phyloP scores from a whole-genome alignment of 2,797 vertebrate genomes.

The Gadopsis bispinosus region DNA sequence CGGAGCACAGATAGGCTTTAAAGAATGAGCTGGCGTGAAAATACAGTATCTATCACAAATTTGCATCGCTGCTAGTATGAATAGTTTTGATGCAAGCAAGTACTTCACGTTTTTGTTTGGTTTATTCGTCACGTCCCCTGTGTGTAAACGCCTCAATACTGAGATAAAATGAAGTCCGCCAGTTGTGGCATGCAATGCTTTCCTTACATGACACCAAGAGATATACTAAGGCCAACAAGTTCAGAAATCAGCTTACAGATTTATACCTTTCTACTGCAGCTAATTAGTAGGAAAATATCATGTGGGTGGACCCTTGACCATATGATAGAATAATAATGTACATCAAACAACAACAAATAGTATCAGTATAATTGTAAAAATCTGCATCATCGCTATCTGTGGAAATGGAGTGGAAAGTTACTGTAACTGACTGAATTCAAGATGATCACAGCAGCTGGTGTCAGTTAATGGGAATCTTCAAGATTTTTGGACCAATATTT shows the following conservation, averaged over 20 bases:
- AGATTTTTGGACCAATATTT: neutral
- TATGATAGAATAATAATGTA: neutral
- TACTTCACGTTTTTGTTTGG: too few species aligned
- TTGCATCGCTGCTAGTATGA: too few species aligned
- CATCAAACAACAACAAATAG: neutral
- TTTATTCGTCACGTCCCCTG: too few species aligned
- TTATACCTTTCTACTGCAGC: neutral
- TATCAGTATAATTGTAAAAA: neutral
- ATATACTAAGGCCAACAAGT: neutral
- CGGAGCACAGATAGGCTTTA: too few species aligned
- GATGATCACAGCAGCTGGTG: constrained; percentile 14
- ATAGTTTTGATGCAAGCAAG: too few species aligned
- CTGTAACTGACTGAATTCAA: neutral
- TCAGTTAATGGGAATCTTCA: neutral
- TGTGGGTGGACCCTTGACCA: neutral
- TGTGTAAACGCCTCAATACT: neutral
- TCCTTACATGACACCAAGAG: neutral
- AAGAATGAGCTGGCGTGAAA: too few species aligned
- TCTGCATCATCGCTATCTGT: neutral
- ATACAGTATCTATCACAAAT: too few species aligned
- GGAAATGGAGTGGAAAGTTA: neutral
- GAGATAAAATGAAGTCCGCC: neutral
- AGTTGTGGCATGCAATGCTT: constrained; percentile 6
- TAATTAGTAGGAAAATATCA: neutral
- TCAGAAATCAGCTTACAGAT: neutral